Evolutionary conservation across 1,140 invertebrate genomes (phyloP).

Genomic region (Temnothorax curvispinosus): DNA sequence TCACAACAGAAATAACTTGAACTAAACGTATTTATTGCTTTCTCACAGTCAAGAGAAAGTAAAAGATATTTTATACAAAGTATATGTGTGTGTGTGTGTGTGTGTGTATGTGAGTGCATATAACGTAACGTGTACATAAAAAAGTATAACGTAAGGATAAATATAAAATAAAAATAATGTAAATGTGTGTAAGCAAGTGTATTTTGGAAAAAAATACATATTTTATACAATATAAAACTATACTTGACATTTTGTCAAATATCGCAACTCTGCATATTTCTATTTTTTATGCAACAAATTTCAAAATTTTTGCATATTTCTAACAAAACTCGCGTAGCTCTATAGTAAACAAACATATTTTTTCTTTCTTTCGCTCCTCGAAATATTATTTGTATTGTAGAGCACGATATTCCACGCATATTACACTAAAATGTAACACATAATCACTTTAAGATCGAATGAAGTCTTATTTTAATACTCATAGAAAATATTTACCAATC

Average conservation of each 20-base stretch:
- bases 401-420: no score
- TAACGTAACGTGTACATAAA: no score
- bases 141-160: not conserved
- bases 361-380: not conserved
- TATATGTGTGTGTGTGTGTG: not conserved
- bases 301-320: slow-evolving; percentile 11
- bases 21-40: not conserved
- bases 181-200: not conserved
- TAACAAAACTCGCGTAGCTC: not conserved
- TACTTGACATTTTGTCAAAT: not conserved
- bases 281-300: slow-evolving; percentile 17
- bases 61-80: not conserved
- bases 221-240: not conserved
- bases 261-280: not conserved
- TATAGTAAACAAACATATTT: not conserved
- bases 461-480: not conserved
- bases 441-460: not conserved
- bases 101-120: no score
- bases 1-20: not conserved
- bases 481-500: not conserved
- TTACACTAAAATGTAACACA: not conserved
- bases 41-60: not conserved
- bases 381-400: not conserved
- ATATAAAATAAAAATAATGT: slow-evolving; percentile 8
- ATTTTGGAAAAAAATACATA: not conserved